Base-by-base conservation (phyloP, 1,140 invertebrate genomes). In the Chelonus insularis region DNA sequence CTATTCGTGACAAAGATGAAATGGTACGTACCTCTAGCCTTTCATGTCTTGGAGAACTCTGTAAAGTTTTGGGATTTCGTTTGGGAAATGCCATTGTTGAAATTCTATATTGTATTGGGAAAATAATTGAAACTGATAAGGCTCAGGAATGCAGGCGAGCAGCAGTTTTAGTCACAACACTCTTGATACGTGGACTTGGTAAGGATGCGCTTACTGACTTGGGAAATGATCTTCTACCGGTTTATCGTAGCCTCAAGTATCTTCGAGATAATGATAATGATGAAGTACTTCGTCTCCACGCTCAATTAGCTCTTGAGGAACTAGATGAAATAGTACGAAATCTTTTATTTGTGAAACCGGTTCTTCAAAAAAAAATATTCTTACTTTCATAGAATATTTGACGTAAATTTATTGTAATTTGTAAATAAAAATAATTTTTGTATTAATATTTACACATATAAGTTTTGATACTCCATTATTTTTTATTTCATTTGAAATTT, bases 11-110 rank as follows among this genome's bases (percentile, higher is more conserved):
- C 78, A 66, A 84, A 1, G 91, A 94, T 72, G 79, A 86, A 18
- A 72, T 92, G n/a, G 84, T 95, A 11, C 83, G 92, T 72, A 86
- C 92, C 7, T 94, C 93, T 3, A 89, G 89, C 76, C 79, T 96
- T 39, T 93, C 92, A 0, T 94, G 93, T 78, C 79, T 96, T 9
- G 93, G 90, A 1, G 91, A 95, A 81, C 78, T 94, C n/a, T 92
- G 90, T 69, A 84, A 86, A 64, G 82, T 91, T 4, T 75, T 96
- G 7, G 85, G 87, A 47, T 94, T 88, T 70, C 87, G 87, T 70
- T 73, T 95, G 1, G 88, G 88, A 50, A 78, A 84, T 63, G 84
- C 91, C 52, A 77, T 91, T 50, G 86, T 86, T 66, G 92, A 94
- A 84, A 90, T 93, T 23, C 20, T 61, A 1, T 81, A 84, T 11